These are phyloP conservation scores for Porites lutea DNA, from an alignment of 64 coral and sea anemone genomes.

Conservation along the genomic window DNA sequence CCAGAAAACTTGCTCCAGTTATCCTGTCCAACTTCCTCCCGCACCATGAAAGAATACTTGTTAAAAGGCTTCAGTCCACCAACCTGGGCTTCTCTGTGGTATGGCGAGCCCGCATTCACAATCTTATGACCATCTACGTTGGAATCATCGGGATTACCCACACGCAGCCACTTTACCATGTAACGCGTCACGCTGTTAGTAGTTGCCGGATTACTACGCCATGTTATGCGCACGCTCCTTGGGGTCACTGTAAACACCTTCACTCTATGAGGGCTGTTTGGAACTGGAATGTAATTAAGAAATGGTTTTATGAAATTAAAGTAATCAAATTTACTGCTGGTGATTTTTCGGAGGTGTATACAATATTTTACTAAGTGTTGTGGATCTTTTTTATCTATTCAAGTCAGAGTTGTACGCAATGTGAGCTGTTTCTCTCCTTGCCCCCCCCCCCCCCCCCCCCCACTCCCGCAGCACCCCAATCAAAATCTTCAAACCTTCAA, in stretches of 20 bases:
- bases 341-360: too few relatives aligned
- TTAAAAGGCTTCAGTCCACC: conserved; percentile 74
- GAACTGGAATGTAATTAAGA: conserved; percentile 22
- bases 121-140: conserved; percentile 74
- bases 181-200: conserved; percentile 55
- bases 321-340: too few relatives aligned
- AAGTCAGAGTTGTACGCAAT: too few relatives aligned
- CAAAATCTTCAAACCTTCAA: too few relatives aligned
- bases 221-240: conserved; percentile 72
- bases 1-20: conserved; percentile 77
- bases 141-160: conserved; percentile 46
- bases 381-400: too few relatives aligned
- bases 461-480: too few relatives aligned
- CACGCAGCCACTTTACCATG: conserved; percentile 81
- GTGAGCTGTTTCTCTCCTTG: too few relatives aligned
- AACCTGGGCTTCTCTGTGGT: conserved; percentile 58
- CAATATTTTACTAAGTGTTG: too few relatives aligned
- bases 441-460: too few relatives aligned
- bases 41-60: conserved; percentile 80
- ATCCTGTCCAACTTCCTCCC: conserved; percentile 58
- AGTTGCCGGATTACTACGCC: conserved; percentile 31
- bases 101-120: conserved; percentile 42
- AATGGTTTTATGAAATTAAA: not conserved
- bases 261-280: conserved; percentile 47
- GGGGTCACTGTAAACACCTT: conserved; percentile 55